Evolutionary conservation across 2,113 vertebrate species (phyloP).

Genomic region (Paedocypris sp.): DNA sequence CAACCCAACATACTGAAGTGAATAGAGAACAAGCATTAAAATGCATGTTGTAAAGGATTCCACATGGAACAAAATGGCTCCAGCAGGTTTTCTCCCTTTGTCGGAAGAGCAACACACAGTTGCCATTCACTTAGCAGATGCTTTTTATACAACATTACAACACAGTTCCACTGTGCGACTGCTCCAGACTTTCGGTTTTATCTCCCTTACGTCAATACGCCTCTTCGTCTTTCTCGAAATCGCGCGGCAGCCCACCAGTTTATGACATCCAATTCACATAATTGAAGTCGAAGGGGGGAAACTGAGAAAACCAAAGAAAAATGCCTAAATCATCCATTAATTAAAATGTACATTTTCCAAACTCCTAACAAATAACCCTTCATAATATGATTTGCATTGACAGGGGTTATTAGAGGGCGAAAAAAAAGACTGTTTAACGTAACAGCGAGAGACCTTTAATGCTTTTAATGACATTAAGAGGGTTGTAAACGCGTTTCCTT

Average conservation of each 20-base stretch:
- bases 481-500: slow-evolving; percentile 49
- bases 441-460: slow-evolving; percentile 42
- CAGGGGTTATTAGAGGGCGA: slow-evolving; percentile 38
- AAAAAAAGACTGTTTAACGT: slow-evolving; percentile 52
- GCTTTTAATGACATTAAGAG: slow-evolving; percentile 44
- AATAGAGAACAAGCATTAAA: slow-evolving; percentile 23
- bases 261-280: slow-evolving; percentile 64
- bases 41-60: slow-evolving; percentile 38
- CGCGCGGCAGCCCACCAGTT: slow-evolving; percentile 59
- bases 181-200: slow-evolving; percentile 71
- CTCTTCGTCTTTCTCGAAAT: slow-evolving; percentile 50
- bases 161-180: slow-evolving; percentile 60
- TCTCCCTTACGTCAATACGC: slow-evolving; percentile 80
- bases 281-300: slow-evolving; percentile 22
- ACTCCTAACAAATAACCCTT: slow-evolving; percentile 33
- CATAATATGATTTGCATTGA: slow-evolving; percentile 33
- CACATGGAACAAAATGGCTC: slow-evolving; percentile 42
- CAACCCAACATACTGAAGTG: not conserved
- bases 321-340: slow-evolving; percentile 12
- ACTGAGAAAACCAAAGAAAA: not conserved
- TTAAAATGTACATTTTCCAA: slow-evolving; percentile 23
- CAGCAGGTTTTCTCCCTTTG: slow-evolving; percentile 49
- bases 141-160: slow-evolving; percentile 62
- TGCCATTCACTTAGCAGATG: not conserved
- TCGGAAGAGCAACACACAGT: slow-evolving; percentile 49